Percentiles rank a stretch among this genome's conserved stretches.
Evolutionary conservation across 1,140 invertebrate genomes (phyloP).

Genomic region (Trachymyrmex cornetzi): DNA sequence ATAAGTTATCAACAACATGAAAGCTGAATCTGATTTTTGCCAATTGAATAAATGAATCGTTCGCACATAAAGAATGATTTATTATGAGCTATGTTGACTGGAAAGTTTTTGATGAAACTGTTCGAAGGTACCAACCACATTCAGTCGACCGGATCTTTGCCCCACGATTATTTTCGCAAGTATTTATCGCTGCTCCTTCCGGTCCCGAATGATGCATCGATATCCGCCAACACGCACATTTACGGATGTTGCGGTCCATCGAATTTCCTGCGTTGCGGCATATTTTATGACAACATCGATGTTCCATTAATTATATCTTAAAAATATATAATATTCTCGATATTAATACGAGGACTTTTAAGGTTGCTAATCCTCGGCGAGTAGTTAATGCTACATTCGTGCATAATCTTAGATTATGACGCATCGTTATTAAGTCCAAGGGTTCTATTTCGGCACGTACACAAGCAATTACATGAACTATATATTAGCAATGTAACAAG

Average conservation of each 20-base stretch:
- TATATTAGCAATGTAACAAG: constrained; percentile 2
- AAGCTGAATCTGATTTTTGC: neutral
- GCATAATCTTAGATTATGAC: neutral
- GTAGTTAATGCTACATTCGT: neutral
- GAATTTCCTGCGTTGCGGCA: constrained; percentile 37
- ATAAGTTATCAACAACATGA: neutral
- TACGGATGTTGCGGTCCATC: constrained; percentile 30
- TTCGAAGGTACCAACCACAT: constrained; percentile 42
- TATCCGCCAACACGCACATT: constrained; percentile 38
- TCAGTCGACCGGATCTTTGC: constrained; percentile 56
- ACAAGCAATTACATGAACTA: neutral
- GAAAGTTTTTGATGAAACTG: constrained; percentile 44
- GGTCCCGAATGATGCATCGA: constrained; percentile 64
- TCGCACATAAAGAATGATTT: neutral
- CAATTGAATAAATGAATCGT: constrained; percentile 2
- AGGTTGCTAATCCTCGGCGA: neutral
- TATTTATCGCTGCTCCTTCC: constrained; percentile 71
- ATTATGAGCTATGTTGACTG: constrained; percentile 44
- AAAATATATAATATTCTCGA: constrained; percentile 9
- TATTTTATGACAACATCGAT: constrained; percentile 23
- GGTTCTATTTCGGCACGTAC: neutral
- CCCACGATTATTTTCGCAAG: constrained; percentile 60
- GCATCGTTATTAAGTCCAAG: neutral
- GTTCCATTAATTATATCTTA: constrained; percentile 25
- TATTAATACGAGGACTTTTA: neutral